Conservation (phyloP, 1,140 invertebrate species). For the Eciton burchellii region DNA sequence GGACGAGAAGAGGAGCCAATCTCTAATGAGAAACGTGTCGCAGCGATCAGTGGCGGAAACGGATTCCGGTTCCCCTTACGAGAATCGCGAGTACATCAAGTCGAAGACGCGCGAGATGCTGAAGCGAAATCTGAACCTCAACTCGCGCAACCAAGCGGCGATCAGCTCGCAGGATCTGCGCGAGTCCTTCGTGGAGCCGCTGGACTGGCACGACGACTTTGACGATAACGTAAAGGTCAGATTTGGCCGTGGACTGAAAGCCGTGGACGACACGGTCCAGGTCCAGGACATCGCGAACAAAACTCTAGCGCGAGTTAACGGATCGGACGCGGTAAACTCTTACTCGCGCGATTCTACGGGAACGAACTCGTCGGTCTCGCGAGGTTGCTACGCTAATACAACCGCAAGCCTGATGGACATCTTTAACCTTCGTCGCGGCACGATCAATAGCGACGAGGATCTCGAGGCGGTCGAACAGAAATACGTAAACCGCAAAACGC, state of each 20-base stretch:
- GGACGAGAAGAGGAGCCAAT: background rate
- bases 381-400: background rate
- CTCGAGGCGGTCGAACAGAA: slow-evolving; percentile 39
- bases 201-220: slow-evolving; percentile 69
- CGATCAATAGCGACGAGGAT: background rate
- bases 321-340: background rate
- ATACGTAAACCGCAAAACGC: background rate
- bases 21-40: background rate
- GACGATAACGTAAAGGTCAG: slow-evolving; percentile 70
- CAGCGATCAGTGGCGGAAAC: background rate
- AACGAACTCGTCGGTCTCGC: background rate
- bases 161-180: slow-evolving; percentile 65
- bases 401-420: background rate
- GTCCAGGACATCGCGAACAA: background rate
- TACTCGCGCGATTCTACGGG: background rate
- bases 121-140: slow-evolving; percentile 55
- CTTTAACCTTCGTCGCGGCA: background rate
- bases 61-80: slow-evolving; percentile 62
- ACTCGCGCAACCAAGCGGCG: slow-evolving; percentile 51
- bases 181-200: slow-evolving; percentile 76
- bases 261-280: slow-evolving; percentile 13
- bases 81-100: slow-evolving; percentile 54
- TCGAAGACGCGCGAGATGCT: background rate
- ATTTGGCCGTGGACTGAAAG: slow-evolving; percentile 72
- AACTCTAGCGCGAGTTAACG: slow-evolving; percentile 5